Percentiles rank a stretch among this genome's conserved stretches.
phyloP scores from a whole-genome alignment of 2,888 invertebrate genomes.

The Drosophila anceps region DNA sequence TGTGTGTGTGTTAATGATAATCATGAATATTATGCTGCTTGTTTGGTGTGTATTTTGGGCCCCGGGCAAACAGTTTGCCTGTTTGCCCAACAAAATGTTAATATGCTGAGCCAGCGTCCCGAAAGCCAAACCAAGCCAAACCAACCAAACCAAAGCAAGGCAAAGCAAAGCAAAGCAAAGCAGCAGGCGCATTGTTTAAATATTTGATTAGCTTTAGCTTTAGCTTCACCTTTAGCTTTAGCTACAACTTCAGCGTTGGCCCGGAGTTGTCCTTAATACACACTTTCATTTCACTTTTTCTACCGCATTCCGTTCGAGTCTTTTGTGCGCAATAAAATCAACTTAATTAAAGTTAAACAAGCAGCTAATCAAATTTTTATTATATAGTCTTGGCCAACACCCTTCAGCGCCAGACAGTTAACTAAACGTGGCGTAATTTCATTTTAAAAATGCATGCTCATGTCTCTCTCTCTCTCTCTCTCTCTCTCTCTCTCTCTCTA shows the following conservation, averaged over 20 bases:
- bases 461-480: not conserved
- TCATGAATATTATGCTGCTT: slow-evolving; percentile 73
- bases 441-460: slow-evolving; percentile 73
- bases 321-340: slow-evolving; percentile 63
- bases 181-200: slow-evolving; percentile 55
- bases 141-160: not conserved
- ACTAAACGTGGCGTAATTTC: slow-evolving; percentile 74
- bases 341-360: slow-evolving; percentile 81
- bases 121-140: slow-evolving; percentile 27
- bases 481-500: not conserved
- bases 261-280: slow-evolving; percentile 2
- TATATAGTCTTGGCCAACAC: slow-evolving; percentile 47
- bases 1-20: slow-evolving; percentile 64
- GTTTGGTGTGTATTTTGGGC: slow-evolving; percentile 49
- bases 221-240: slow-evolving; percentile 2
- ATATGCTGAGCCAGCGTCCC: slow-evolving; percentile 54
- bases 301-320: slow-evolving; percentile 6
- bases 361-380: slow-evolving; percentile 80
- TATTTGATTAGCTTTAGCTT: slow-evolving; percentile 64
- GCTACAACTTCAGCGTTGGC: slow-evolving; percentile 2
- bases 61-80: slow-evolving; percentile 47
- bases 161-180: not conserved
- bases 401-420: slow-evolving; percentile 46
- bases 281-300: slow-evolving; percentile 2
- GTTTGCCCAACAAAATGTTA: slow-evolving; percentile 61